Evolutionary conservation across 2,797 vertebrate species (phyloP).

Genomic region (Chrysocyon brachyurus): DNA sequence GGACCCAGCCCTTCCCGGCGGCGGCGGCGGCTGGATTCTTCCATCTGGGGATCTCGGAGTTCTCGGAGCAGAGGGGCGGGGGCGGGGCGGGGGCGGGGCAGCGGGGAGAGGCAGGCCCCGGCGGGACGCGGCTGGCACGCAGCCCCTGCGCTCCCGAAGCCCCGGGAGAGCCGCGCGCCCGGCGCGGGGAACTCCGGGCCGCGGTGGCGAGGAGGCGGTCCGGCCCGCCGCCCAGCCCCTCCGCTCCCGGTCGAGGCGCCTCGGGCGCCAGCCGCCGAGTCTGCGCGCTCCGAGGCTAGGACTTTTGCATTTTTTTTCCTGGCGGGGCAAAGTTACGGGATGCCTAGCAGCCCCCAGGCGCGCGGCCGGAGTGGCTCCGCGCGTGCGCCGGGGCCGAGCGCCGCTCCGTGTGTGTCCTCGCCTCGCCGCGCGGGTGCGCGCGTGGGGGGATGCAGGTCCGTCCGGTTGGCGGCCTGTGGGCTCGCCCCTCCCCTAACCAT

Average conservation of each 20-base stretch:
- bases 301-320: not conserved
- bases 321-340: conserved; percentile 41
- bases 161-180: not conserved
- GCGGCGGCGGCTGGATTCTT: not conserved
- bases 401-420: not conserved
- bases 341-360: conserved; percentile 8
- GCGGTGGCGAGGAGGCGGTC: not conserved
- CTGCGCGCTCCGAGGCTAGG: conserved; percentile 36
- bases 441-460: conserved; percentile 26
- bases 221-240: not conserved
- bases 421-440: conserved; percentile 69
- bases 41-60: not conserved
- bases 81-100: not conserved
- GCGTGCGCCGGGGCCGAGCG: not conserved
- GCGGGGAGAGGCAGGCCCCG: not conserved
- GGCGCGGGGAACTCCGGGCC: rapidly evolving
- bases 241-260: rapidly evolving
- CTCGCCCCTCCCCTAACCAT: conserved; percentile 84
- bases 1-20: not conserved
- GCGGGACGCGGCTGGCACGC: not conserved
- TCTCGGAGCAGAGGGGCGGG: not conserved
- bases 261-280: not conserved
- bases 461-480: conserved; percentile 38
- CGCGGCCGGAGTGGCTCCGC: not conserved
- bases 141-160: not conserved